These are phyloP conservation scores for Oopsacas minuta DNA, from an alignment of 37 sponge, comb jelly and placozoan species.

Conservation along the genomic window DNA sequence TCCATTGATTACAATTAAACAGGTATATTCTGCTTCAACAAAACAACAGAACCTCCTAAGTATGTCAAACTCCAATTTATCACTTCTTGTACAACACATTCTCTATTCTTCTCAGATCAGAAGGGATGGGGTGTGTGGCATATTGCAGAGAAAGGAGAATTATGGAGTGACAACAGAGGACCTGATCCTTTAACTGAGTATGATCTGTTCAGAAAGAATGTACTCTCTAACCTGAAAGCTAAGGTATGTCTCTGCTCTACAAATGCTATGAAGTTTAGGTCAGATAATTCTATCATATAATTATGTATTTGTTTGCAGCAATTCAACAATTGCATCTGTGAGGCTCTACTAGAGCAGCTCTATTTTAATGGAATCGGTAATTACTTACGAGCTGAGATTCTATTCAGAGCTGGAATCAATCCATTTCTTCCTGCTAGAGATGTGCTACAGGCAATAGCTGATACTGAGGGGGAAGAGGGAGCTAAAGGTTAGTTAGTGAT, in stretches of 20 bases:
- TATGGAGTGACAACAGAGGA: conserved; percentile 58
- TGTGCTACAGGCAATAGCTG: conserved; percentile 32
- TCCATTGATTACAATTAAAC: no score
- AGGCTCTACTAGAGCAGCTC: conserved; percentile 69
- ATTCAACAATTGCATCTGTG: conserved; percentile 81
- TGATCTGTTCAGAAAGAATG: conserved; percentile 42
- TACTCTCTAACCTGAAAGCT: conserved; percentile 42
- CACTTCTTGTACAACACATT: background rate
- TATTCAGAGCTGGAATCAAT: conserved; percentile 48
- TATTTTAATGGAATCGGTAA: conserved; percentile 92
- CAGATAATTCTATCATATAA: no score
- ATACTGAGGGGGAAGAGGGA: background rate
- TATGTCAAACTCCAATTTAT: background rate
- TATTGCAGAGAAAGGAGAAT: conserved; percentile 26
- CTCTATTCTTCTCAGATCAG: conserved; percentile 24
- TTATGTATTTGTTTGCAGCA: background rate
- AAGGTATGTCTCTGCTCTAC: conserved; percentile 1
- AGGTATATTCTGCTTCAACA: background rate
- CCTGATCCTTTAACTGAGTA: conserved; percentile 75
- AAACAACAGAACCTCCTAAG: background rate
- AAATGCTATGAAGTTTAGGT: no score
- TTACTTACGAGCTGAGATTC: conserved; percentile 78
- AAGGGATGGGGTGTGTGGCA: conserved; percentile 80
- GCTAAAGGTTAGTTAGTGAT: background rate
- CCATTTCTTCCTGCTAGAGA: conserved; percentile 54